Base-by-base conservation (phyloP, 2,113 vertebrate genomes). In the Corvus moneduloides region DNA sequence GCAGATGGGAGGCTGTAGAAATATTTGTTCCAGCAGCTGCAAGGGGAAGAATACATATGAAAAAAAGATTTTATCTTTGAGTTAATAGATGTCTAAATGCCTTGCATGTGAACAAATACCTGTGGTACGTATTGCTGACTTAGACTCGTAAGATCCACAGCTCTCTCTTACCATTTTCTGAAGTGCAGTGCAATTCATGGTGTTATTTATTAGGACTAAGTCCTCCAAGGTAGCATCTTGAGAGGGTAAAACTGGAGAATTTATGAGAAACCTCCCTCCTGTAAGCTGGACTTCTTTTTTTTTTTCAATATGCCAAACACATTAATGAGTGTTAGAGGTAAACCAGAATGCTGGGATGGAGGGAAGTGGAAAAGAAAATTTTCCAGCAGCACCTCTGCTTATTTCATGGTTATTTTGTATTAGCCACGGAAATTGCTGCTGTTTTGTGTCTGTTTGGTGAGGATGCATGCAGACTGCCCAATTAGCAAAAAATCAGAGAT, bases 391-490 rank as follows among this genome's bases (percentile, higher is more conserved):
- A 81, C 72, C 90, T 95, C 84, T 95, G 78, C 90, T 96, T 96
- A 95, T 97, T 97, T 97, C 87, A 93, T 96, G 95, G 67, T 90
- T 92, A 62, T 76, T 97, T 93, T 89, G 79, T 87, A 95, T 96
- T 86, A 90, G 93, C 55, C 87, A 71, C 1, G 5, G 89, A 96
- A 96, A 96, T 90, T 91, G 87, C 84, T 91, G 90, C 90, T 44
- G 2, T n/a, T 66, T 66, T 75, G 74, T 61, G 63, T 83, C 71
- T 88, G n/a, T 86, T 85, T 9, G 51, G 77, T 82, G 87, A 79
- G 68, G 94, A 95, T 94, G 92, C 84, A 80, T 78, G n/a, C 74
- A 93, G 95, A 86, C 90, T 97, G 78, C 86, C 86, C 77, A 94
- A 88, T 97, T 93, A 92, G 80, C 71, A 78, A 80, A 91, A 89